Conservation (phyloP, 2,888 invertebrate species). For the Athetis lepigone region DNA sequence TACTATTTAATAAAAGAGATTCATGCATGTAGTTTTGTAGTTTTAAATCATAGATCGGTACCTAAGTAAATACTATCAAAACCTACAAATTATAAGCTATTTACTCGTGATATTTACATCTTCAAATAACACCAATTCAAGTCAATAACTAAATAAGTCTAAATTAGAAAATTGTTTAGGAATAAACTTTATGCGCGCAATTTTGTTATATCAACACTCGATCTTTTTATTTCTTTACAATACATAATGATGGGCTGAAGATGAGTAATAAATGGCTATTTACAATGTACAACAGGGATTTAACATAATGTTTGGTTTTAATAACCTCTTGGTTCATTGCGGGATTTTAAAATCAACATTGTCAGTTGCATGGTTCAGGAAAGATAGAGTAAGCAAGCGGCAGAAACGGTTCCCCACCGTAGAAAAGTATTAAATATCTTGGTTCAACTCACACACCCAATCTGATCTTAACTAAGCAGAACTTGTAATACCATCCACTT, state of each 20-base stretch:
- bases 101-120: neutral
- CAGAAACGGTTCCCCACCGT: too few species aligned
- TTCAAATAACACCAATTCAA: conserved; percentile 12
- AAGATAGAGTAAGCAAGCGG: too few species aligned
- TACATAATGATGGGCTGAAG: conserved; percentile 76
- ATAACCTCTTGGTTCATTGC: conserved; percentile 6
- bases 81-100: neutral
- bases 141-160: conserved; percentile 17
- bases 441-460: too few species aligned
- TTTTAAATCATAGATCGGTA: too few species aligned
- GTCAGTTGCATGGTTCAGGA: neutral
- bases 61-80: too few species aligned
- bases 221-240: conserved; percentile 79
- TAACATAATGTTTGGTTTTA: conserved; percentile 42
- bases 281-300: conserved; percentile 60
- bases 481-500: too few species aligned
- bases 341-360: conserved; percentile 2
- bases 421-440: too few species aligned
- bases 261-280: conserved; percentile 59
- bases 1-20: too few species aligned
- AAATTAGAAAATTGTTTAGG: conserved; percentile 24
- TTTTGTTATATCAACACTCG: conserved; percentile 66
- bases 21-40: too few species aligned
- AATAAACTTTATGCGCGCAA: conserved; percentile 60
- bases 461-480: too few species aligned